phyloP scores from a whole-genome alignment of 2,113 vertebrate genomes.

The Peromyscus leucopus region DNA sequence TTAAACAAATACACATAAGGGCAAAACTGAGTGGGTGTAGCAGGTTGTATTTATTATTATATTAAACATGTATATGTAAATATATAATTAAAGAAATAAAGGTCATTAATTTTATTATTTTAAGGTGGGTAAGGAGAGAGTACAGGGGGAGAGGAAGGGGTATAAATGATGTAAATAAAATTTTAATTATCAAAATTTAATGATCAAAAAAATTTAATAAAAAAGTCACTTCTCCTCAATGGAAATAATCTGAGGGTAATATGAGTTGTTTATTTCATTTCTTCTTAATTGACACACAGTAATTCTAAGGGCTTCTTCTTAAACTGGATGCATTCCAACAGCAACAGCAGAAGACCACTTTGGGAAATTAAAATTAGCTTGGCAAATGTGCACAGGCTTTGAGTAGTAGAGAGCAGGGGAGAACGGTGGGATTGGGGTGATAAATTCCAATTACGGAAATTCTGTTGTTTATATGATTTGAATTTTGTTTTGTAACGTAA shows the following conservation, averaged over 20 bases:
- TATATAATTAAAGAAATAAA: not conserved
- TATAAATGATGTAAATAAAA: not conserved
- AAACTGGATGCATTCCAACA: constrained; percentile 8
- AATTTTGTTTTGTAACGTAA: constrained; percentile 1
- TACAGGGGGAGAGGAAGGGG: not conserved
- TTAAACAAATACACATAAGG: not conserved
- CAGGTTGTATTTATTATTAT: not conserved
- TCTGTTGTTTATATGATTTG: constrained; percentile 30
- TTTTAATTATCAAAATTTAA: not conserved
- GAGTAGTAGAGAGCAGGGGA: not conserved
- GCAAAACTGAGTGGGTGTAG: not conserved
- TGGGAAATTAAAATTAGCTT: constrained; percentile 52
- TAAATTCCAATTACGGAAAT: constrained; percentile 33
- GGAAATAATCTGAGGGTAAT: not conserved
- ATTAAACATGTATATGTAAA: not conserved
- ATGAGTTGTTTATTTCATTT: constrained; percentile 8
- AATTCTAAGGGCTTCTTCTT: constrained; percentile 14
- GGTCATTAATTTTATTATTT: not conserved
- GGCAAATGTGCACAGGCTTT: not conserved
- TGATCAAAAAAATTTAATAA: not conserved
- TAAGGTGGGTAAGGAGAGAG: too few species aligned
- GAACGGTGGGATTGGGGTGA: not conserved
- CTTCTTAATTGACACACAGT: constrained; percentile 3
- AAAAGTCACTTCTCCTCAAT: not conserved
- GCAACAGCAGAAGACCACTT: not conserved